Conservation (phyloP, 30 jellyfish, hydroid and myxozoan genomes). For the Pelagia noctiluca region DNA sequence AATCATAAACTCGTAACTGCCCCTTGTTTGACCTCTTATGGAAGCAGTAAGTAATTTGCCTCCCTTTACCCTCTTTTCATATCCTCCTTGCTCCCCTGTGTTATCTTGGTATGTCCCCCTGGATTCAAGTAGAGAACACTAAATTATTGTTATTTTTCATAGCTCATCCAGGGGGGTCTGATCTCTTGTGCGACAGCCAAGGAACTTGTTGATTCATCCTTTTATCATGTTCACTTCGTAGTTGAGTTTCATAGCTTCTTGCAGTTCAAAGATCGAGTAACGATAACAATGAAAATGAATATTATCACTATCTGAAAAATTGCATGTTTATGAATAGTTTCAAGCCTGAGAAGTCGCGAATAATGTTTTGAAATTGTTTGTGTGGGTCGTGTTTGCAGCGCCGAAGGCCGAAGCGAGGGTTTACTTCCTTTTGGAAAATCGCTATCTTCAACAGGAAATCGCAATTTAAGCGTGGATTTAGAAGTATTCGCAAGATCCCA, state of each 20-base stretch:
- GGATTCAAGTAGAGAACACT: too few relatives aligned
- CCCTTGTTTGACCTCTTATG: too few relatives aligned
- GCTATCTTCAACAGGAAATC: slow-evolving; percentile 34
- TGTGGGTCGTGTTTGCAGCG: slow-evolving; percentile 5
- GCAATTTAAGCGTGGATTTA: slow-evolving; percentile 10
- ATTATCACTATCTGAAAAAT: background rate
- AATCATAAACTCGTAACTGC: too few relatives aligned
- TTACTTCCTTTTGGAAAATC: slow-evolving; percentile 29
- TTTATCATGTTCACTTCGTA: background rate
- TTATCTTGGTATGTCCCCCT: too few relatives aligned
- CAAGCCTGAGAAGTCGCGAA: too few relatives aligned
- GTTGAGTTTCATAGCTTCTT: background rate
- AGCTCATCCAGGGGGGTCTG: slow-evolving; percentile 4
- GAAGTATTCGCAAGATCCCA: background rate
- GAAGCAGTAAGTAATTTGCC: too few relatives aligned
- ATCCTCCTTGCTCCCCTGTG: too few relatives aligned
- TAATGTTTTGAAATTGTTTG: background rate
- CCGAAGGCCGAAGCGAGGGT: background rate
- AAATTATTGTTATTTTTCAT: too few relatives aligned
- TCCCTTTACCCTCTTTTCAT: too few relatives aligned
- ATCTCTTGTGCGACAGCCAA: slow-evolving; percentile 10
- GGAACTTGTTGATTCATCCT: background rate
- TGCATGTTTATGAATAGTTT: slow-evolving; percentile 18
- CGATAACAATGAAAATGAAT: background rate
- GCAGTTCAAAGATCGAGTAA: background rate